Evolutionary conservation across 2,113 vertebrate species (phyloP).

Genomic region (Prunella himalayana): DNA sequence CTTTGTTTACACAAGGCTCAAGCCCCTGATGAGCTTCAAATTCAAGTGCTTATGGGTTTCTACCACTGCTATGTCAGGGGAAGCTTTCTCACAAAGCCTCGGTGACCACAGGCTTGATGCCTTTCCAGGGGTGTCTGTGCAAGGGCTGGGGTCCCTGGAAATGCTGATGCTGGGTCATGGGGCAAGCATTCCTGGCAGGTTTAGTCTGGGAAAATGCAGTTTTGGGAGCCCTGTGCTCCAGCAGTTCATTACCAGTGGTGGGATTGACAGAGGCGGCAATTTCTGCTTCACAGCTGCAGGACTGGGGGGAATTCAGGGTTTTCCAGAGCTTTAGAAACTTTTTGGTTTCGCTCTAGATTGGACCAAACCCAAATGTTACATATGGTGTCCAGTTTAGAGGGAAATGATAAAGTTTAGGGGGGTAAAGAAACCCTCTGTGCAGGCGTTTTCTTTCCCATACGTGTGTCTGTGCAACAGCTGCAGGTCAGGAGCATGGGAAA

Average conservation of each 20-base stretch:
- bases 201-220: constrained; percentile 49
- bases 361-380: constrained; percentile 37
- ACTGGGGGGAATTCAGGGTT: constrained; percentile 29
- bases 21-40: background rate
- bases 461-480: constrained; percentile 10
- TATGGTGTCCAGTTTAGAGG: constrained; percentile 13
- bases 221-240: constrained; percentile 39
- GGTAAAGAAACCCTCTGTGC: background rate
- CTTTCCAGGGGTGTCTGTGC: constrained; percentile 39
- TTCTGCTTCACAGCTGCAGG: constrained; percentile 53
- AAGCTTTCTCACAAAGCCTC: constrained; percentile 49
- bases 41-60: background rate
- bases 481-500: background rate
- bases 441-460: background rate
- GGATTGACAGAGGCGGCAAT: constrained; percentile 26
- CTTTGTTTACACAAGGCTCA: constrained; percentile 32
- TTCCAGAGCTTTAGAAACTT: constrained; percentile 33
- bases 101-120: constrained; percentile 38
- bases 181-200: constrained; percentile 56
- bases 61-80: background rate
- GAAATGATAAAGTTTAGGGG: background rate
- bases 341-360: constrained; percentile 4
- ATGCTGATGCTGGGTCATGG: background rate
- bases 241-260: constrained; percentile 21
- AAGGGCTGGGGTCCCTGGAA: constrained; percentile 31